Percentiles rank a stretch among this genome's conserved stretches.
These are phyloP conservation scores for Agrochola lota DNA, from an alignment of 2,888 invertebrate genomes.

Conservation along the genomic window DNA sequence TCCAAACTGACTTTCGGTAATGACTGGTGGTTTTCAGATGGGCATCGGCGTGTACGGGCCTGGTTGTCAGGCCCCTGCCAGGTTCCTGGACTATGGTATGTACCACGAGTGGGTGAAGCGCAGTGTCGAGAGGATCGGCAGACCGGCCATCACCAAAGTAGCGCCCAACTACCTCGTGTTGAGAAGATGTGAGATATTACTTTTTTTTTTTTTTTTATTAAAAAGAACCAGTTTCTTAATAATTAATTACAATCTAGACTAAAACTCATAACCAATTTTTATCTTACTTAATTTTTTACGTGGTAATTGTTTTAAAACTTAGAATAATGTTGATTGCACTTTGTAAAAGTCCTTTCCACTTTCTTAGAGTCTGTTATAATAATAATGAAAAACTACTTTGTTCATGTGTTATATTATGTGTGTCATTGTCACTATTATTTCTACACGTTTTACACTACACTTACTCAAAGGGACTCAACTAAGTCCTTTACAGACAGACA, in stretches of 20 bases:
- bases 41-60: slow-evolving; percentile 80
- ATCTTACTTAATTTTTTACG: no score
- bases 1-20: not conserved
- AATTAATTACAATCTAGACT: not conserved
- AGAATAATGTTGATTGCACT: no score
- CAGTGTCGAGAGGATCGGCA: slow-evolving; percentile 72
- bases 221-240: no score
- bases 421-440: no score
- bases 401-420: no score
- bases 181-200: slow-evolving; percentile 62
- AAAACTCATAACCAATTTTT: no score
- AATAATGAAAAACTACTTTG: no score
- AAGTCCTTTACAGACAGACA: not conserved
- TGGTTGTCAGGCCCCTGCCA: slow-evolving; percentile 76
- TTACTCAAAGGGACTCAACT: not conserved
- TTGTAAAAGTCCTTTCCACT: no score
- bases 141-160: slow-evolving; percentile 74
- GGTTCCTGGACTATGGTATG: slow-evolving; percentile 79
- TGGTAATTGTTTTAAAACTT: no score
- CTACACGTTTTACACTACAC: no score
- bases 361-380: no score
- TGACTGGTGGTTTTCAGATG: slow-evolving; percentile 68
- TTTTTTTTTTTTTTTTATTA: not conserved
- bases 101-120: slow-evolving; percentile 73
- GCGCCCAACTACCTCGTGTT: slow-evolving; percentile 72